Evolutionary conservation across 2,888 invertebrate species (phyloP).

Genomic region (Protodeltote pygarga): DNA sequence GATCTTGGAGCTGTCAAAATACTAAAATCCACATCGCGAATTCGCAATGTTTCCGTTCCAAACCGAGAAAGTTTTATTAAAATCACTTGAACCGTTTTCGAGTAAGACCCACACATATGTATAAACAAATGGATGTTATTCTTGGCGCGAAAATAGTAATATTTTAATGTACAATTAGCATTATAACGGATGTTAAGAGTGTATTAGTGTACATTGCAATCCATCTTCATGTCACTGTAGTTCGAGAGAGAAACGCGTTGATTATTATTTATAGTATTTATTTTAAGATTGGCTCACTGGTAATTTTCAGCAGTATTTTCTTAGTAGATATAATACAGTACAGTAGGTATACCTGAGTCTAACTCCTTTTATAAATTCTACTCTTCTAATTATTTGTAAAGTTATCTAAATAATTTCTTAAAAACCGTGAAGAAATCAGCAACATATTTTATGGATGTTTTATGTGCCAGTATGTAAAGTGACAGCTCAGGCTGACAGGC

Average conservation of each 20-base stretch:
- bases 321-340: too few relatives aligned
- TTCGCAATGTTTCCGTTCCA: constrained; percentile 16
- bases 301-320: too few relatives aligned
- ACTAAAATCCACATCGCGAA: not conserved
- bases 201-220: constrained; percentile 7
- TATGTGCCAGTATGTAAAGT: too few relatives aligned
- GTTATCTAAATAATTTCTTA: too few relatives aligned
- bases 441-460: too few relatives aligned
- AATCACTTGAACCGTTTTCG: constrained; percentile 14
- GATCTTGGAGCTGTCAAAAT: not conserved
- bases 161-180: constrained; percentile 20
- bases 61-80: constrained; percentile 10
- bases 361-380: too few relatives aligned
- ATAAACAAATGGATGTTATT: constrained; percentile 30
- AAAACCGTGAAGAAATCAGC: too few relatives aligned
- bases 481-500: too few relatives aligned
- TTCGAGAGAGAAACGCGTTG: not conserved
- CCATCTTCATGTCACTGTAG: constrained; percentile 14
- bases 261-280: constrained; percentile 32
- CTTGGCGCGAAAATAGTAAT: constrained; percentile 17
- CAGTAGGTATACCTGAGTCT: too few relatives aligned
- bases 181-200: constrained; percentile 8
- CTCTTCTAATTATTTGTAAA: too few relatives aligned
- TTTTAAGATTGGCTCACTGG: too few relatives aligned
- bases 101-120: constrained; percentile 7